phyloP scores from a whole-genome alignment of 2,797 vertebrate genomes.

The Poecilia wingei region DNA sequence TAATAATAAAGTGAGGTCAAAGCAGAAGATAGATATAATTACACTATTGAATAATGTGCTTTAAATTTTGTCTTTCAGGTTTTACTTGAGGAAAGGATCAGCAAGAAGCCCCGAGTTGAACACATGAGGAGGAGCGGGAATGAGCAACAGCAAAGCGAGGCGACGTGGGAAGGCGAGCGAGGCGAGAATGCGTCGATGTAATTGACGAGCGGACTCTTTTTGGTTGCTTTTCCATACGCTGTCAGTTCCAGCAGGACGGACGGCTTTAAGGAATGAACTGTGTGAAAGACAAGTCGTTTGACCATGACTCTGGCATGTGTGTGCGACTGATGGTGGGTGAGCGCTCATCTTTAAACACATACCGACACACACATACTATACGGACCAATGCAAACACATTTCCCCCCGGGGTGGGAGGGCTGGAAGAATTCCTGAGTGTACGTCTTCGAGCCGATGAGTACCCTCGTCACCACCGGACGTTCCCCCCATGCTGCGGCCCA shows the following conservation, averaged over 20 bases:
- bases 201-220: slow-evolving; percentile 76
- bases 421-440: slow-evolving; percentile 31
- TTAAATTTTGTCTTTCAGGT: not conserved
- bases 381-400: slow-evolving; percentile 71
- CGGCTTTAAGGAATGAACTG: slow-evolving; percentile 70
- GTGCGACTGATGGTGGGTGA: slow-evolving; percentile 29
- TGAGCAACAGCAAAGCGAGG: slow-evolving; percentile 21
- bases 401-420: slow-evolving; percentile 22
- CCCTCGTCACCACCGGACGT: slow-evolving; percentile 50
- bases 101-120: slow-evolving; percentile 36
- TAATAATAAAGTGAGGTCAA: not conserved
- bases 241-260: slow-evolving; percentile 81
- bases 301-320: slow-evolving; percentile 70
- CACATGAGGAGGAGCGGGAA: slow-evolving; percentile 38
- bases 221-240: slow-evolving; percentile 80
- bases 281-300: slow-evolving; percentile 81
- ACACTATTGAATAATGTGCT: not conserved
- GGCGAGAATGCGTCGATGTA: slow-evolving; percentile 75
- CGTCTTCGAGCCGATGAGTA: slow-evolving; percentile 47
- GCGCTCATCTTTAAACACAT: slow-evolving; percentile 75
- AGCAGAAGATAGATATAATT: not conserved
- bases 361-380: slow-evolving; percentile 62
- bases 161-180: slow-evolving; percentile 13
- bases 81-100: not conserved
- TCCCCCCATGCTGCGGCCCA: slow-evolving; percentile 49